A percentile compares a stretch with the other conserved stretches of the same genome.
These are phyloP conservation scores for Ailuropoda melanoleuca DNA, from an alignment of 2,113 vertebrate species.

Conservation along the genomic window DNA sequence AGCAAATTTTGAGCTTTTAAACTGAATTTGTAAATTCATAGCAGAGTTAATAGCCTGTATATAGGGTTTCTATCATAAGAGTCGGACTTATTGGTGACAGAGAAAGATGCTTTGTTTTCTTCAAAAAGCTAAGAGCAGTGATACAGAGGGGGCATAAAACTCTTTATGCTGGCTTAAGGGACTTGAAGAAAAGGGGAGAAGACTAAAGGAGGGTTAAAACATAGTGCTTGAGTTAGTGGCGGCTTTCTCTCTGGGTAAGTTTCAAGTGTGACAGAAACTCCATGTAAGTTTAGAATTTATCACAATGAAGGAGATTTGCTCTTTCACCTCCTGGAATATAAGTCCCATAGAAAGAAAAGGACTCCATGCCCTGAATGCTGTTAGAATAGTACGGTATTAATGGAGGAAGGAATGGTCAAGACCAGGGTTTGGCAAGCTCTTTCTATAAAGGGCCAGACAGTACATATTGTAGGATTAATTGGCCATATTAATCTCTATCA, in stretches of 20 bases:
- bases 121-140: background rate
- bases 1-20: background rate
- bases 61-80: background rate
- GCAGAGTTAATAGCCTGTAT: background rate
- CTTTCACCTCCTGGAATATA: background rate
- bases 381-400: background rate
- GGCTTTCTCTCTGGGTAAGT: background rate
- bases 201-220: background rate
- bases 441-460: background rate
- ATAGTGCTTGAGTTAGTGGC: background rate
- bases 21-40: background rate
- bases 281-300: background rate
- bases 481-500: background rate
- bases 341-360: background rate
- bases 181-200: background rate
- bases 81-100: background rate
- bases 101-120: background rate
- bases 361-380: background rate
- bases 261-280: background rate
- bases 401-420: background rate
- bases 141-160: background rate
- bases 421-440: background rate
- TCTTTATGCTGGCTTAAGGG: accelerated
- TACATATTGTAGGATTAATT: background rate
- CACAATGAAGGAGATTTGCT: background rate